Base-by-base conservation (phyloP, 2,113 vertebrate species). In the Nothobranchius furzeri region DNA sequence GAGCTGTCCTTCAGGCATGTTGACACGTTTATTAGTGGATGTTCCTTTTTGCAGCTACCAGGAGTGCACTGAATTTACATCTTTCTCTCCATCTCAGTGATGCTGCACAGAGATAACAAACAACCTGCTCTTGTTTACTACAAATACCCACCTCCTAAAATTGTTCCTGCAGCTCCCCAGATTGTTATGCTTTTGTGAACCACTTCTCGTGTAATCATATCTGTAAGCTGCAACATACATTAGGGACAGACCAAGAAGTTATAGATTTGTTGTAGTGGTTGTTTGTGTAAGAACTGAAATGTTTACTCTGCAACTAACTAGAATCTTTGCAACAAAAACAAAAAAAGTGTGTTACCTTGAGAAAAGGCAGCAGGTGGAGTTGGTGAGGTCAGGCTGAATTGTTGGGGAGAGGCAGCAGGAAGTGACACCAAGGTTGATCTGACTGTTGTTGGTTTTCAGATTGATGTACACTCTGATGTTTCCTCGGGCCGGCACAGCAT, bases 331-430 rank as follows among this genome's bases (percentile, higher is more conserved):
- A 40, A 9, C 37, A 8, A 40, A 40, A 9, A 40, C 37, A 8
- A 4, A 2, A 40, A 40, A 3, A 7, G 37, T 20, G 11, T 69
- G 5, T 67, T 83, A 93, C 92, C 91, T 93, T 79, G 3, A 87
- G 83, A 93, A 92, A 2, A 85, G 51, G 76, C 92, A 92, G 89
- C 93, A 93, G 75, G 45, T 80, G 0, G 84, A 77, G 0, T 87
- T 87, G 2, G 30, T 54, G 8, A 71, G 75, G 25, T 78, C 61
- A 0, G 78, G 80, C 79, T 81, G 78, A 75, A 59, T 50, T 0
- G 83, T 86, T 0, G 90, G 89, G 0, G 83, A 91, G 60, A 93
- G 83, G 0, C 91, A 94, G 79, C 91, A 93, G 0, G 92, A 93
- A 12, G 12, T 88, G 72, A 94, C 55, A 53, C 50, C 84, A 2